Conservation (phyloP, 2,797 vertebrate genomes). For the Aplochiton taeniatus region DNA sequence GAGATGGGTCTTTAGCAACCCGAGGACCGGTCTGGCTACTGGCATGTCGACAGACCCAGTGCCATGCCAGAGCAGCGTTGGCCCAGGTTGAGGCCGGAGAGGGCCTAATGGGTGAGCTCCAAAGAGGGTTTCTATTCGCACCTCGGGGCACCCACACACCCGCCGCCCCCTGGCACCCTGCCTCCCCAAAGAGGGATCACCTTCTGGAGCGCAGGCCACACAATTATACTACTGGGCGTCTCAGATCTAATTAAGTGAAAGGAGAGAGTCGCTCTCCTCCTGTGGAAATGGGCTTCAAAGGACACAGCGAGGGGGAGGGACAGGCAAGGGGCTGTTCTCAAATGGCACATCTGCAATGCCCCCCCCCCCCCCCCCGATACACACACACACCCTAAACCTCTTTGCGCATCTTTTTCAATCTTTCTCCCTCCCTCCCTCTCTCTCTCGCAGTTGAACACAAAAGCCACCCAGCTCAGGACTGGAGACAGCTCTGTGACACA, state of each 20-base stretch:
- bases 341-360: constrained; percentile 27
- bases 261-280: constrained; percentile 24
- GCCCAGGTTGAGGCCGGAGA: not conserved
- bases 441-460: constrained; percentile 25
- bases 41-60: not conserved
- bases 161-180: constrained; percentile 43
- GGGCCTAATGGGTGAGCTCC: constrained; percentile 39
- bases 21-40: constrained; percentile 1
- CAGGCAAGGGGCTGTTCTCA: constrained; percentile 32
- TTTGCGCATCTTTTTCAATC: not conserved
- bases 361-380: constrained; percentile 13
- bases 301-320: not conserved
- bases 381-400: constrained; percentile 24
- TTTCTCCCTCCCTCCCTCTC: not conserved
- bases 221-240: constrained; percentile 64
- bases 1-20: constrained; percentile 18
- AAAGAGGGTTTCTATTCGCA: constrained; percentile 11
- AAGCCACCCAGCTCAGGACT: constrained; percentile 33
- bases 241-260: constrained; percentile 64
- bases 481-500: constrained; percentile 27
- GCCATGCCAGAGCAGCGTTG: constrained; percentile 9
- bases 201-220: constrained; percentile 50
- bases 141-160: constrained; percentile 30
- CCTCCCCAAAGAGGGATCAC: constrained; percentile 49
- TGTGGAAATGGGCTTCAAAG: constrained; percentile 43